Conservation (phyloP, 2,888 invertebrate genomes). For the Coelinius sp. region DNA sequence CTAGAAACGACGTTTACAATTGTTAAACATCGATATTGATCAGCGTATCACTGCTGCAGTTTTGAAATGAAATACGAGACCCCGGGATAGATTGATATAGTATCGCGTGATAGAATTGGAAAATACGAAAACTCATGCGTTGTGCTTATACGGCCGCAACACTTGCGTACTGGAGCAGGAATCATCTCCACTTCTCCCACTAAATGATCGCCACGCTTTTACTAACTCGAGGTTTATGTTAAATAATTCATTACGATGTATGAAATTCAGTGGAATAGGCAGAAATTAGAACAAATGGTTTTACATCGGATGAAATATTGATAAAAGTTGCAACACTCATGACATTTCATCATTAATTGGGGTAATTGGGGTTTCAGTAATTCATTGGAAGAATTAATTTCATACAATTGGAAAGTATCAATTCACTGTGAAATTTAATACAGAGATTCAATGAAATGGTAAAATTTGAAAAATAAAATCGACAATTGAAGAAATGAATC, state of each 20-base stretch:
- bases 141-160: constrained; percentile 13
- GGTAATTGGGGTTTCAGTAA: too few species aligned
- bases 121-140: constrained; percentile 19
- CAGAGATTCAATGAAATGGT: too few species aligned
- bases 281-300: neutral
- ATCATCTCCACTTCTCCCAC: constrained; percentile 9
- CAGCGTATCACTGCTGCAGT: neutral
- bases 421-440: too few species aligned
- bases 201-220: constrained; percentile 19
- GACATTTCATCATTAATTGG: neutral
- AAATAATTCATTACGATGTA: constrained; percentile 1
- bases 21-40: constrained; percentile 14
- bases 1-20: neutral
- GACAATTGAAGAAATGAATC: too few species aligned
- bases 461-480: too few species aligned
- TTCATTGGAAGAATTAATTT: too few species aligned
- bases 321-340: neutral
- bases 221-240: constrained; percentile 1
- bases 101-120: constrained; percentile 34
- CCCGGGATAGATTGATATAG: neutral
- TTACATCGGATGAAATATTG: neutral
- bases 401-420: too few species aligned
- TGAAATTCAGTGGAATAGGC: neutral
- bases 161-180: constrained; percentile 34
- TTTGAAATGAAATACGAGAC: neutral